These are phyloP conservation scores for Psilopogon haemacephalus DNA, from an alignment of 2,113 vertebrate species.

Conservation along the genomic window DNA sequence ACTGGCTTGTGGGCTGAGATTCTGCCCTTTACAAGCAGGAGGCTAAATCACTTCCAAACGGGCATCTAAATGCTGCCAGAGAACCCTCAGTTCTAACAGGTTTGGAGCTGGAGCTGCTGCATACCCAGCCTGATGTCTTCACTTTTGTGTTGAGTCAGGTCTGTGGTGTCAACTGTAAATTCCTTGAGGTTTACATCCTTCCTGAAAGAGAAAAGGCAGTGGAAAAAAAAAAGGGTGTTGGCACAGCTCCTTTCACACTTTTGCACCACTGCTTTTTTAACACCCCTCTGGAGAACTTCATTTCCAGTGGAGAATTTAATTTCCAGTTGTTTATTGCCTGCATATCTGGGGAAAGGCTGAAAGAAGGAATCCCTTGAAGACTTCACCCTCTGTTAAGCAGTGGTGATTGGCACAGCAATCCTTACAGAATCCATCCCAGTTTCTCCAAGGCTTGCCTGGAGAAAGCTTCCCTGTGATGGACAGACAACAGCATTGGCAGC, in stretches of 20 bases:
- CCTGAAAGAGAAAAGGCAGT: slow-evolving; percentile 59
- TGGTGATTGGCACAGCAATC: neutral
- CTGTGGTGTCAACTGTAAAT: slow-evolving; percentile 76
- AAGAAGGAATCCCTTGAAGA: neutral
- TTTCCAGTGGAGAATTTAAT: neutral
- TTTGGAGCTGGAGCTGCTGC: neutral
- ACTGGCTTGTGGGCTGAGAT: neutral
- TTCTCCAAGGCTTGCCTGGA: neutral
- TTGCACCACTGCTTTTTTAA: neutral
- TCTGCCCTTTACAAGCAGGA: neutral
- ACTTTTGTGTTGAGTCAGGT: slow-evolving; percentile 68
- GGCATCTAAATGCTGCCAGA: neutral
- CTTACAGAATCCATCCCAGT: neutral
- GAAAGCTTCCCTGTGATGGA: neutral
- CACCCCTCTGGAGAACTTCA: neutral
- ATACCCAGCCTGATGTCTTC: slow-evolving; percentile 86
- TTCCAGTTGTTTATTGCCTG: neutral
- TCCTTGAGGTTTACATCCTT: slow-evolving; percentile 80
- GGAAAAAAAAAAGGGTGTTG: neutral
- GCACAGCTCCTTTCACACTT: neutral
- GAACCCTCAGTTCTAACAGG: neutral
- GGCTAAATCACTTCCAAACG: neutral
- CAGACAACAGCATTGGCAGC: neutral
- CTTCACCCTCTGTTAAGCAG: neutral
- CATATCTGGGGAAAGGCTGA: neutral